Base-by-base conservation (phyloP, 2,113 vertebrate genomes). In the Cheirogaleus medius region DNA sequence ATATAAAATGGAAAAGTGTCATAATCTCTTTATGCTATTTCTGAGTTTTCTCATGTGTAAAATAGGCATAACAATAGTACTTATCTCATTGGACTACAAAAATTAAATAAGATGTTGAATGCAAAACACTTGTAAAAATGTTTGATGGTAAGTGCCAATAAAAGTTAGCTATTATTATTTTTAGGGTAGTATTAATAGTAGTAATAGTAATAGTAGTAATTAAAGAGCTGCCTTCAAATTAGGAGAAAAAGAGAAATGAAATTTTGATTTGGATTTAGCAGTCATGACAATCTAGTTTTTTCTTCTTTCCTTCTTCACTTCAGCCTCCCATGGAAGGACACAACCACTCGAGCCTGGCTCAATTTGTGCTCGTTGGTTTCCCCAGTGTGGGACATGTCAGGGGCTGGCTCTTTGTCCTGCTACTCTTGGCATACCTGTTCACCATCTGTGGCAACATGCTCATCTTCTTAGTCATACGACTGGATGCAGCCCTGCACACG, bases 341-440 rank as follows among this genome's bases (percentile, higher is more conserved):
- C 49, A 98, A 98, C 68, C 78, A 54, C 13, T 98, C 95, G 6
- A 83, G 34, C 23, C 58, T 97, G n/a, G 69, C 78, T 18, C 98
- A 98, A 34, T 98, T 98, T 58, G 97, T 98, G 42, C 88, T 98
- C 29, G 87, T 98, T 15, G 98, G 98, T 29, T 98, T 98, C 78
- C 98, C 98, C 77, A 94, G 42, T 1, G 83, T 97, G 54, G 86
- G 63, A 1, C 76, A 66, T 12, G 21, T 96, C 47, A 69, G 73
- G 25, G 73, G 42, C 17, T 96, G 97, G 76, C 83, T 98, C 18
- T 98, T 98, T 63, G 4, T 56, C n/a, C 74, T 98, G 90, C 90
- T 98, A 66, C 85, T 98, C 20, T 7, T 98, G 32, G 68, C 95
- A 11, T 98, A 98, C 60, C 27, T 98, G 49, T 97, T 98, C 58